These are phyloP conservation scores for Hydropsyche betteni DNA, from an alignment of 2,888 invertebrate species.

Conservation along the genomic window DNA sequence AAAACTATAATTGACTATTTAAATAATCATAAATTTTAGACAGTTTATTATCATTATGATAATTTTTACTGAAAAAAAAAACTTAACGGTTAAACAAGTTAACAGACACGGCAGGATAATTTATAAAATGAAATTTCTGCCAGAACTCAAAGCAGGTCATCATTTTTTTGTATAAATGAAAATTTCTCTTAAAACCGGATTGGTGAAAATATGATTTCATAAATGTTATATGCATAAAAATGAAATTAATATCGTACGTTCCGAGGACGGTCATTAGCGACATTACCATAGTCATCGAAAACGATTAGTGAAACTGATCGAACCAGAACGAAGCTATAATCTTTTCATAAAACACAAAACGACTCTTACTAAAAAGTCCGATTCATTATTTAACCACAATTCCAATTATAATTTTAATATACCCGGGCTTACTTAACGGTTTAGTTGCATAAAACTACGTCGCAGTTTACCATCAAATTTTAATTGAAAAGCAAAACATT, in stretches of 20 bases:
- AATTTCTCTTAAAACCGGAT: constrained; percentile 21
- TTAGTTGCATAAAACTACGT: background rate
- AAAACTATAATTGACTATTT: too few species aligned
- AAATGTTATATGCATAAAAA: constrained; percentile 3
- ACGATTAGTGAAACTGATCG: background rate
- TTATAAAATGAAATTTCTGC: background rate
- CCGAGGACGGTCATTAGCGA: background rate
- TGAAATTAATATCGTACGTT: constrained; percentile 5
- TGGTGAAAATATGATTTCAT: constrained; percentile 26
- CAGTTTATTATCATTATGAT: too few species aligned
- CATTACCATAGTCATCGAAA: background rate
- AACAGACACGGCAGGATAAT: too few species aligned
- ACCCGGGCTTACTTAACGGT: too few species aligned
- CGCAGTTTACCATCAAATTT: constrained; percentile 10
- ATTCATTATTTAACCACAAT: constrained; percentile 6
- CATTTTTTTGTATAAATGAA: background rate
- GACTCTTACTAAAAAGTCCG: constrained; percentile 6
- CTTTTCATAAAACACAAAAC: background rate
- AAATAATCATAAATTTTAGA: too few species aligned
- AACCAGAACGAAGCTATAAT: background rate
- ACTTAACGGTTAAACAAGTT: too few species aligned
- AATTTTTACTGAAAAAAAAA: too few species aligned
- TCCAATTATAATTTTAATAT: background rate
- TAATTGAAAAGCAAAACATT: background rate
- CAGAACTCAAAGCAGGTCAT: constrained; percentile 6